phyloP scores from a whole-genome alignment of 1,140 invertebrate genomes.

The Euwallacea fornicatus region DNA sequence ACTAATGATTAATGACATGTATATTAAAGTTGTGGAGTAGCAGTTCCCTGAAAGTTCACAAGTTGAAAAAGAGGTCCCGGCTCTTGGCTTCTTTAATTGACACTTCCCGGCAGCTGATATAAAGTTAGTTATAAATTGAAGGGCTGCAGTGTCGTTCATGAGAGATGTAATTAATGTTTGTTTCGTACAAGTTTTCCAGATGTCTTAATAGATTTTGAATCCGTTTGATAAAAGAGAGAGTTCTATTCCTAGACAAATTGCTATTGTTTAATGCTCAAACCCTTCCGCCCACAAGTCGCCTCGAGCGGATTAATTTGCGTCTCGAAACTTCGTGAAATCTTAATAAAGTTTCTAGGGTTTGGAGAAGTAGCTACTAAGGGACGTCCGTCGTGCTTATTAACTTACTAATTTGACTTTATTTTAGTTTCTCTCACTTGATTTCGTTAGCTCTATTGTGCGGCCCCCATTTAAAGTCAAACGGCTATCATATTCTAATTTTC shows the following conservation, averaged over 20 bases:
- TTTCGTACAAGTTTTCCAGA: not conserved
- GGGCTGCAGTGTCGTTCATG: slow-evolving; percentile 16
- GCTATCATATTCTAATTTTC: no score
- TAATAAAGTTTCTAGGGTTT: slow-evolving; percentile 3
- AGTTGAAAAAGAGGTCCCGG: slow-evolving; percentile 19
- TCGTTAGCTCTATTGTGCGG: not conserved
- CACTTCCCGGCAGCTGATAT: slow-evolving; percentile 17
- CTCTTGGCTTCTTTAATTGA: slow-evolving; percentile 22
- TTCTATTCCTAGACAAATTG: slow-evolving; percentile 1
- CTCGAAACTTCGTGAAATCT: slow-evolving; percentile 3
- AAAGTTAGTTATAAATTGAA: slow-evolving; percentile 29
- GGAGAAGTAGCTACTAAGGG: not conserved
- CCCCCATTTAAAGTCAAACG: not conserved
- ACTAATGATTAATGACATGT: slow-evolving; percentile 28
- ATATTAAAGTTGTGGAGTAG: slow-evolving; percentile 24
- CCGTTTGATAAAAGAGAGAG: no score
- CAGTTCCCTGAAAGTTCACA: slow-evolving; percentile 19
- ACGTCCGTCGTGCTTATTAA: slow-evolving; percentile 4
- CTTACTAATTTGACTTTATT: slow-evolving; percentile 7
- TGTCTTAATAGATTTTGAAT: no score
- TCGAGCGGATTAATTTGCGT: slow-evolving; percentile 1
- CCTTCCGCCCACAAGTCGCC: not conserved
- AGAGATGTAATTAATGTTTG: slow-evolving; percentile 26
- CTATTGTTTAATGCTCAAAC: not conserved
- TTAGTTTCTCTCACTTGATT: slow-evolving; percentile 4